Base-by-base conservation (phyloP, 2,888 invertebrate species). In the Agriopis marginaria region DNA sequence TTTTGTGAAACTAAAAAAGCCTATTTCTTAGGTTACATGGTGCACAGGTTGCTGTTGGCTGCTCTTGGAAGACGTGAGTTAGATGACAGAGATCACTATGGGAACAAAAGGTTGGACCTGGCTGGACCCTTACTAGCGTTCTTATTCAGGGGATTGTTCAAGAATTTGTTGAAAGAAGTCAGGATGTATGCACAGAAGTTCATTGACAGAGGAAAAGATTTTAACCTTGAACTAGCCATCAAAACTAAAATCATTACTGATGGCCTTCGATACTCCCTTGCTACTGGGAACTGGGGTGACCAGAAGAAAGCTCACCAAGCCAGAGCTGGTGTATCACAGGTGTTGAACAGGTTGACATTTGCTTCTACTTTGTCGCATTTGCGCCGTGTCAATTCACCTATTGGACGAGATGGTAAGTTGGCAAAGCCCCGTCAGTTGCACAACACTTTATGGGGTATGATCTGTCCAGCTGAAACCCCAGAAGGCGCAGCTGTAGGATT, bases 1-100 rank as follows among this genome's bases (percentile, higher is more conserved):
- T 99, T 99, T 89, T 99, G 99, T 95, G 99, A 99, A 94, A 99
- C 99, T 0, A 99, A 99, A 88, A 99, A 99, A 86, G 99, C 99
- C 0, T 99, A 99, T 87, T 99, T 99, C 86, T 95, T 99, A 76
- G 99, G 99, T 85, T 99, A 99, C 88, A 99, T 99, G 99, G 99
- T 99, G 0, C 99, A 99, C 89, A 96, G 99, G 76, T 92, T 99
- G 70, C 92, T 99, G 63, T 92, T 99, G 74, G 99, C 99, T 62
- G 97, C 99, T 12, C 94, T 99, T 70, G 99, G 99, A 72, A 95
- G 99, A n/a, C 95, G 99, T 75, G 99, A 99, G 91, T 95, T 99
- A 55, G 99, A 99, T 91, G 99, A 99, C 95, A 96, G 99, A 86
- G 99, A 99, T 99, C 99, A 99, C 90, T 99, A 99, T 89, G 99